phyloP scores from a whole-genome alignment of 1,140 invertebrate species.

The Rhopalosiphum maidis region DNA sequence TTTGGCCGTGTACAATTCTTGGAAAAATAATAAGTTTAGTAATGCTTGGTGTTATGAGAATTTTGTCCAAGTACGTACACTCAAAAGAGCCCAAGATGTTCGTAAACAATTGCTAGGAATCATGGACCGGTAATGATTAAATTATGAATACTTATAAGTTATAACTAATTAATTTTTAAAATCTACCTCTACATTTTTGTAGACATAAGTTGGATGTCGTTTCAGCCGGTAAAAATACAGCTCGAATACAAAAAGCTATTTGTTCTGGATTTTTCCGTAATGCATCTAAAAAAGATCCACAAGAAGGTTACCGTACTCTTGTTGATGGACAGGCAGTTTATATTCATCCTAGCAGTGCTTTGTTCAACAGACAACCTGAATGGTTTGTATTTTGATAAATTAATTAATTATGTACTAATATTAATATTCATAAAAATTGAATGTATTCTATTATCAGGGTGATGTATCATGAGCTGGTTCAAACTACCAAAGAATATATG shows the following conservation, averaged over 20 bases:
- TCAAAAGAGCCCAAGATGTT: constrained; percentile 98
- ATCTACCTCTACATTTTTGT: constrained; percentile 59
- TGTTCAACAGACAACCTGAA: constrained; percentile 98
- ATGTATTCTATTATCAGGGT: constrained; percentile 72
- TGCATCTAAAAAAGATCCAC: constrained; percentile 98
- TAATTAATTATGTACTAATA: background rate
- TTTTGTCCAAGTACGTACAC: constrained; percentile 96
- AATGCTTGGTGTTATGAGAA: constrained; percentile 99
- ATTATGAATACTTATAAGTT: background rate
- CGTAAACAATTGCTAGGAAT: constrained; percentile 97
- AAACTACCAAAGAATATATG: constrained; percentile 99
- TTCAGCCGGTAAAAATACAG: constrained; percentile 94
- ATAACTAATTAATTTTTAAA: background rate
- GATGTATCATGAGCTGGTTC: constrained; percentile 97
- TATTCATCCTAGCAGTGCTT: constrained; percentile 96
- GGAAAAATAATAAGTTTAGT: constrained; percentile 99
- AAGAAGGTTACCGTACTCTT: constrained; percentile 97
- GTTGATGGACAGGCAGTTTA: constrained; percentile 99
- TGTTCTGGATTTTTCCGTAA: constrained; percentile 99
- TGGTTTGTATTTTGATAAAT: constrained; percentile 70
- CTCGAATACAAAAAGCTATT: constrained; percentile 96
- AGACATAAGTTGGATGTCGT: constrained; percentile 97
- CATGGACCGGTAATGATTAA: constrained; percentile 84
- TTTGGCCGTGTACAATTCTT: constrained; percentile 98
- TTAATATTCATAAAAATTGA: background rate